These are phyloP conservation scores for Kradibia gibbosae DNA, from an alignment of 1,140 invertebrate genomes.

Conservation along the genomic window DNA sequence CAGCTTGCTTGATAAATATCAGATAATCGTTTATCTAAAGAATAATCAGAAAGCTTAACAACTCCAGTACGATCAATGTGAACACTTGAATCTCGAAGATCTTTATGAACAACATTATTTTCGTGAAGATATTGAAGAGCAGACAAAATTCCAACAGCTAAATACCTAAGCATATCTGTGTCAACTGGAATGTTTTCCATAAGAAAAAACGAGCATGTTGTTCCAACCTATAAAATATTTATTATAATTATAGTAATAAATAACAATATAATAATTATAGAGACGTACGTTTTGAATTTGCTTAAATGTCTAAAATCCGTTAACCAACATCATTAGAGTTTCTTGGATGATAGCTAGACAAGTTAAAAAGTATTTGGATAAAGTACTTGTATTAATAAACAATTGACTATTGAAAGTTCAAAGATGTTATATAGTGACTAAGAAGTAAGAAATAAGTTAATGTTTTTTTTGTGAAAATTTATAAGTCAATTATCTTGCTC, in stretches of 20 bases:
- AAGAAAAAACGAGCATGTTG: slow-evolving; percentile 73
- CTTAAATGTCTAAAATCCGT: neutral
- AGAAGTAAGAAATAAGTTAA: neutral
- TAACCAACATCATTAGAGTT: neutral
- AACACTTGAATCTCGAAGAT: slow-evolving; percentile 79
- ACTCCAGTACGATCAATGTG: slow-evolving; percentile 76
- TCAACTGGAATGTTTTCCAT: slow-evolving; percentile 74
- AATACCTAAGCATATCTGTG: slow-evolving; percentile 76
- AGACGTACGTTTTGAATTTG: neutral
- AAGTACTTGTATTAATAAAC: neutral
- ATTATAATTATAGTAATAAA: slow-evolving; percentile 19
- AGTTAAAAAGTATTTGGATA: neutral
- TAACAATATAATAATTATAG: neutral
- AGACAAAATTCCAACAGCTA: slow-evolving; percentile 78
- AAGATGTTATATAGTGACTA: neutral
- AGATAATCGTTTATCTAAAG: slow-evolving; percentile 78
- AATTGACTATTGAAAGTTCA: neutral
- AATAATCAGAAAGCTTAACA: slow-evolving; percentile 80
- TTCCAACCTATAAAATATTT: slow-evolving; percentile 65
- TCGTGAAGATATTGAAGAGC: slow-evolving; percentile 82
- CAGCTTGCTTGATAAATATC: slow-evolving; percentile 69
- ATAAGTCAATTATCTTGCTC: neutral
- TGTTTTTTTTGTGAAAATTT: neutral
- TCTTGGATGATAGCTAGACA: neutral
- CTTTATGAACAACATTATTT: slow-evolving; percentile 85